Evolutionary conservation across 2,888 invertebrate genomes (phyloP).

Genomic region (Cosmopolites sordidus): DNA sequence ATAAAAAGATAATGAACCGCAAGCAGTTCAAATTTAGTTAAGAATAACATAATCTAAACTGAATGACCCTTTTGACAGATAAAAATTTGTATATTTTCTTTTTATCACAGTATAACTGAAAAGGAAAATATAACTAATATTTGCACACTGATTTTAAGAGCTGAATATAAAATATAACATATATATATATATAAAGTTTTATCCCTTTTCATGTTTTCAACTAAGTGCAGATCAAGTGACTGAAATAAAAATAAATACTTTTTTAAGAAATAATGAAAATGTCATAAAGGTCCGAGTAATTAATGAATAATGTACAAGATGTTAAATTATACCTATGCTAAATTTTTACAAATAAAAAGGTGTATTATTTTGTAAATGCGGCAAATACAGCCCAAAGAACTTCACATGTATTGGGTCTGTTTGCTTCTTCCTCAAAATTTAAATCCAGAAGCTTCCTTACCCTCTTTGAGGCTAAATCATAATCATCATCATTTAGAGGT

Average conservation of each 20-base stretch:
- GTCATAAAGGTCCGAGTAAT: constrained; percentile 1
- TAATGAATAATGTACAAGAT: constrained; percentile 1
- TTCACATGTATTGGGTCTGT: constrained; percentile 86
- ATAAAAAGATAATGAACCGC: background rate
- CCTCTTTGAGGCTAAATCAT: constrained; percentile 96
- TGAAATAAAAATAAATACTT: background rate
- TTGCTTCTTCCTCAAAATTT: constrained; percentile 93
- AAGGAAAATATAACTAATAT: background rate
- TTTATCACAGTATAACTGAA: constrained; percentile 1
- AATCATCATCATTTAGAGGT: constrained; percentile 94
- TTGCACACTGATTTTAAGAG: no score
- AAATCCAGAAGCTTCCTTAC: constrained; percentile 93
- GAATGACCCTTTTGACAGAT: background rate
- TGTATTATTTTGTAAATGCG: constrained; percentile 88
- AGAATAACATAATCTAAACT: background rate
- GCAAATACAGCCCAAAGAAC: constrained; percentile 99
- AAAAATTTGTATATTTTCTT: background rate
- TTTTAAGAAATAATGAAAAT: background rate
- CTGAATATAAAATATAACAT: no score
- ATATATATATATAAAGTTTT: no score
- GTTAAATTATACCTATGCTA: background rate
- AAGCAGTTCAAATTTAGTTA: background rate
- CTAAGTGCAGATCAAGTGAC: no score
- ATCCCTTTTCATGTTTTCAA: no score
- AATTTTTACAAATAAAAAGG: background rate